Evolutionary conservation across 2,888 invertebrate genomes (phyloP), one percentile per base, ranked within the genome.

Genomic region (Stratiomys singularior): DNA sequence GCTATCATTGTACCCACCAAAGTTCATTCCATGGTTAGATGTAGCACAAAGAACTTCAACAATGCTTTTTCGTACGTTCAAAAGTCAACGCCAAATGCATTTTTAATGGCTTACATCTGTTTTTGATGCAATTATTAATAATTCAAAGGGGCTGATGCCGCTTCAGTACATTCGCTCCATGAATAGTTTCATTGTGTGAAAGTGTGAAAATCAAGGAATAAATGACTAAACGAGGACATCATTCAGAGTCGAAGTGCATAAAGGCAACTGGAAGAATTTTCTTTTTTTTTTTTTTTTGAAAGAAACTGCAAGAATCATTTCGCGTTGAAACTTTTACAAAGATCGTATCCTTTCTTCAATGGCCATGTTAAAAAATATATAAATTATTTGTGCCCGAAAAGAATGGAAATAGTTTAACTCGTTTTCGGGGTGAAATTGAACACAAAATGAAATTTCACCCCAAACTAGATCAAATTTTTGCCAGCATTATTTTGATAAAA

Each of bases 41-140:
- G 21, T 21, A 37, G 7, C 58, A 58, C 37, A 58, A 74, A 58
- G 74, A 18, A 28, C 23, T 5, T 7, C 60, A 15, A 5, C 56
- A 15, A 13, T 27, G 30, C 30, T 67, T 58, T 69, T 47, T 23
- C 69, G 25, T 3, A 18, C 30, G 21, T 25, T 25, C 15, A 52
- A 30, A 74, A 74, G 58, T 58, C 21, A 58, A 28, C 74, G 58
- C 78, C 74, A 78, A 77, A 78, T 78, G 78, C 72, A 78, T 74
- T 74, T 78, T 78, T 78, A 78, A 78, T 71, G 78, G 74, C 72
- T 27, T 58, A 47, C 56, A 66, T 63, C 74, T 78, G 78, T 30
- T 72, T 72, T 74, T 78, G 78, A 78, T 78, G 74, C 64, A 74
- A 52, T 64, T 72, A 74, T 78, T 78, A 78, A 78, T 78, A 74